These are phyloP conservation scores for Carassius auratus DNA, from an alignment of 2,113 vertebrate genomes.

Conservation along the genomic window DNA sequence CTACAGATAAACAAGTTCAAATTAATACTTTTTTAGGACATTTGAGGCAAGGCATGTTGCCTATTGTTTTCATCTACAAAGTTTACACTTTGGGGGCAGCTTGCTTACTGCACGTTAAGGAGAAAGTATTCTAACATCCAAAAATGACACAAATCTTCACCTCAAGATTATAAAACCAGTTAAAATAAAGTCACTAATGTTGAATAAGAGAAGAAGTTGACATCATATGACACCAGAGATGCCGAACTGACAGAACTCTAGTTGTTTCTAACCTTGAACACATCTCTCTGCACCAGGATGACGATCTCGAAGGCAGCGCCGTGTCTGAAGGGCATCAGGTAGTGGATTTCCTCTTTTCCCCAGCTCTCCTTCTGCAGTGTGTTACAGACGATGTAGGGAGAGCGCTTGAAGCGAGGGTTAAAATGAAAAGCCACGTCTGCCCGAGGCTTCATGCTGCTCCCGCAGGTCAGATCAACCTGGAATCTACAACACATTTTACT, in stretches of 20 bases:
- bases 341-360: constrained; percentile 87
- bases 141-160: neutral
- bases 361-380: constrained; percentile 81
- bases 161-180: neutral
- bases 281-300: constrained; percentile 80
- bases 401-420: constrained; percentile 84
- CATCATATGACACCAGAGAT: neutral
- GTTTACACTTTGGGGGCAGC: neutral
- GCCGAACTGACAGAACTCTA: neutral
- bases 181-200: neutral
- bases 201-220: neutral
- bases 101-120: neutral
- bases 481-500: constrained; percentile 75
- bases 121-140: neutral
- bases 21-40: too few relatives aligned
- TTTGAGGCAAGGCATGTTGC: neutral
- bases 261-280: constrained; percentile 84
- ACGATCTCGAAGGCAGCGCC: constrained; percentile 84
- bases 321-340: constrained; percentile 79
- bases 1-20: too few relatives aligned
- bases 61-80: neutral
- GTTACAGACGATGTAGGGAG: constrained; percentile 85
- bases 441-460: constrained; percentile 85
- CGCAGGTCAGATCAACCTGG: constrained; percentile 89
- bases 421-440: constrained; percentile 93